Percentiles rank a stretch among this genome's conserved stretches.
Conservation (phyloP, 2,888 invertebrate genomes). For the Campaea margaritaria region DNA sequence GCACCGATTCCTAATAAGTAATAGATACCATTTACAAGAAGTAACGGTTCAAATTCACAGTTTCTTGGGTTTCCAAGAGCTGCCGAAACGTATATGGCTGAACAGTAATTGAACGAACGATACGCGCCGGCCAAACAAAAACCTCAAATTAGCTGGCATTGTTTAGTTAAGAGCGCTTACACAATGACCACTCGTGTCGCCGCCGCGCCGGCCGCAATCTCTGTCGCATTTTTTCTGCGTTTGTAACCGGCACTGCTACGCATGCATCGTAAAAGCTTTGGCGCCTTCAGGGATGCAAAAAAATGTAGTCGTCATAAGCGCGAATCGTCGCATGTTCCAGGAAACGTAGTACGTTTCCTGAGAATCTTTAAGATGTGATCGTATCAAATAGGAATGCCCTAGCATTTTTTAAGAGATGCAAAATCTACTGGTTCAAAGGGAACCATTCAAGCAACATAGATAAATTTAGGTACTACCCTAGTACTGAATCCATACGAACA, state of each 20-base stretch:
- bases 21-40: slow-evolving; percentile 3
- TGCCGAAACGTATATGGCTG: slow-evolving; percentile 11
- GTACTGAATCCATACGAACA: too few species aligned
- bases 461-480: too few species aligned
- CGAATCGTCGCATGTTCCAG: slow-evolving; percentile 68
- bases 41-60: slow-evolving; percentile 36
- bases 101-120: slow-evolving; percentile 48
- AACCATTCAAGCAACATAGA: too few species aligned
- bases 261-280: slow-evolving; percentile 75
- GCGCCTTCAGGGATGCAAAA: slow-evolving; percentile 71
- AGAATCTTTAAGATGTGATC: slow-evolving; percentile 56
- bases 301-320: slow-evolving; percentile 68
- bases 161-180: slow-evolving; percentile 67
- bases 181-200: slow-evolving; percentile 67
- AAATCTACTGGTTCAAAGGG: neutral
- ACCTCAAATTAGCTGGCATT: slow-evolving; percentile 69
- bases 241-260: slow-evolving; percentile 47
- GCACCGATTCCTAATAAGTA: slow-evolving; percentile 10
- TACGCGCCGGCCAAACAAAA: slow-evolving; percentile 51
- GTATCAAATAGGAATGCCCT: slow-evolving; percentile 51
- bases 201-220: slow-evolving; percentile 54
- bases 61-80: slow-evolving; percentile 30
- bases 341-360: slow-evolving; percentile 68
- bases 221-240: slow-evolving; percentile 60
- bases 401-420: neutral